Percentiles rank a stretch among this genome's conserved stretches.
These are phyloP conservation scores for Acrossocheilus fasciatus DNA, from an alignment of 2,797 vertebrate species.

Conservation along the genomic window DNA sequence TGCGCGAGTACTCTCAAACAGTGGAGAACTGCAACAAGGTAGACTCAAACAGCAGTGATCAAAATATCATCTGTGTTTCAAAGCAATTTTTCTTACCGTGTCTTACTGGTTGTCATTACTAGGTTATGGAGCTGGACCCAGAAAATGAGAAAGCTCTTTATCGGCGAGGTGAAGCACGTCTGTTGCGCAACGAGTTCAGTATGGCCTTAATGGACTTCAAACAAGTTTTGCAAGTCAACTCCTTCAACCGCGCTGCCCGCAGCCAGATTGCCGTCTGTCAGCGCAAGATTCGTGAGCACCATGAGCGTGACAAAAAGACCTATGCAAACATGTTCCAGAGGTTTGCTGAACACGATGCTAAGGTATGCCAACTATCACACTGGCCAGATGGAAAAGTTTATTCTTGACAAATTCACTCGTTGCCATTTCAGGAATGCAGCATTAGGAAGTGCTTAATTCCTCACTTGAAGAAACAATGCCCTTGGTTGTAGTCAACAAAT, in stretches of 20 bases:
- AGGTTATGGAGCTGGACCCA: conserved; percentile 90
- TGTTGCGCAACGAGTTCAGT: conserved; percentile 91
- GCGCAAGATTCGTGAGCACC: conserved; percentile 89
- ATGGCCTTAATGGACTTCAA: conserved; percentile 89
- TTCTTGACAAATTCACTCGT: background rate
- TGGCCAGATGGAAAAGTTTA: background rate
- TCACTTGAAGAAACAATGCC: conserved; percentile 21
- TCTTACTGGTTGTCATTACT: conserved; percentile 27
- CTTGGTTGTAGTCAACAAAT: conserved; percentile 6
- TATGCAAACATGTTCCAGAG: conserved; percentile 99
- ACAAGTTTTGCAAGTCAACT: conserved; percentile 89
- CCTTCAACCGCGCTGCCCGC: conserved; percentile 88
- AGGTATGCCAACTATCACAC: conserved; percentile 74
- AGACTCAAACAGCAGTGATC: conserved; percentile 19
- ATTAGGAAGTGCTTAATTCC: background rate
- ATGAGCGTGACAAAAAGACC: conserved; percentile 89
- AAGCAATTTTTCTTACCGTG: background rate
- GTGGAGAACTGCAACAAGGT: conserved; percentile 96
- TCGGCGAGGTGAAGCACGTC: conserved; percentile 88
- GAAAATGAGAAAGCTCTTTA: conserved; percentile 94
- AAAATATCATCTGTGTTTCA: background rate
- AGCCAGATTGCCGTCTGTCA: conserved; percentile 89
- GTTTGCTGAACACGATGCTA: conserved; percentile 92
- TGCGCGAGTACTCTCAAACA: conserved; percentile 85
- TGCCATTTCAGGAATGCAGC: background rate